Base-by-base conservation (phyloP, 1,140 invertebrate species). In the Archegozetes longisetosus region DNA sequence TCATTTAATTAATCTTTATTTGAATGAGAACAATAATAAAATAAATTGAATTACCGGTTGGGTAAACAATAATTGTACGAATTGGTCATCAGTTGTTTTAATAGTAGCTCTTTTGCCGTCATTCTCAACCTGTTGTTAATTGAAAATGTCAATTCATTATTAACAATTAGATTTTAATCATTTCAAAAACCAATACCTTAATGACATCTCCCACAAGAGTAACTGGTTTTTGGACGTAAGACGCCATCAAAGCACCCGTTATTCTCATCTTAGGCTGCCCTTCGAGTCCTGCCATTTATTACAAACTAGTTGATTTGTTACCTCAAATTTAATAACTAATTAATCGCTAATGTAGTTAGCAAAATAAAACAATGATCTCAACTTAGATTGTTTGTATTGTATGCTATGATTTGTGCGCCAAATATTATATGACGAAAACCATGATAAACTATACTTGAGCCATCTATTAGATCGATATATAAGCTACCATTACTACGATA, bases 51-150 rank as follows among this genome's bases (percentile, higher is more conserved):
- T 51, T 51, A 53, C 52, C 9, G 52, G 52, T 26, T 20, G 23
- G 12, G 20, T 26, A 9, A 53, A 25, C 3, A 23, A 12, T 28
- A 53, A 12, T 27, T 53, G 52, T 23, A 53, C 26, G 13, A 53
- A 53, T 23, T 23, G 22, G 26, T 53, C 52, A 28, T 53, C 52
- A 13, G 52, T 53, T 26, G 52, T 53, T 20, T 53, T 53, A 14
- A 53, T 28, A 9, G 52, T 26, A 6, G n/a, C 52, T 23, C 52
- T 17, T 26, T 53, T 53, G n/a, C 52, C 52, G 26, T 20, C 25
- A 26, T 20, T 17, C 6, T 53, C 52, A 53, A 53, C 14, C 52
- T 53, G 17, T 40, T 40, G n/a, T n/a, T 17, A 40, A 40, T 17
- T 17, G 17, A 40, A 40, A 9, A 40, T 9, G 32, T 9, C 32